These are phyloP conservation scores for Plutomurus gul DNA, from an alignment of 1,140 invertebrate species.

Conservation along the genomic window DNA sequence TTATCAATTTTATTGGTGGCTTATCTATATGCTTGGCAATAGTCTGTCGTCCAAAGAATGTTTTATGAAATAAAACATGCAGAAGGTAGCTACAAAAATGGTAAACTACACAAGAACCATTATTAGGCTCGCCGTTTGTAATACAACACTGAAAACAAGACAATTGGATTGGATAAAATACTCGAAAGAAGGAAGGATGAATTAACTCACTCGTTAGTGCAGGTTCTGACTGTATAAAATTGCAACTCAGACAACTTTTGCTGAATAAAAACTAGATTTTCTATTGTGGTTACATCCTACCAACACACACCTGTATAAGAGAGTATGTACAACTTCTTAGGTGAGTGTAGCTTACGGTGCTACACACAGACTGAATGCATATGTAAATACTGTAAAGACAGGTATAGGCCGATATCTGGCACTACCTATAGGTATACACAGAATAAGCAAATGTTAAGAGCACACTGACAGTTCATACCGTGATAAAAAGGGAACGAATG, in stretches of 20 bases:
- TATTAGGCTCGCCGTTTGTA: neutral
- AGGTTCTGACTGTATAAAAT: neutral
- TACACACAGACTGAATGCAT: too few relatives aligned
- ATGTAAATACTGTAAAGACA: too few relatives aligned
- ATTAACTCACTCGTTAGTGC: neutral
- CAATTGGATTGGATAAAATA: constrained; percentile 21
- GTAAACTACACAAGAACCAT: constrained; percentile 5
- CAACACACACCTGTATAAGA: too few relatives aligned
- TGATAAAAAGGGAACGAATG: too few relatives aligned
- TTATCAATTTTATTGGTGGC: constrained; percentile 16
- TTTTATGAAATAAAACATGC: constrained; percentile 10
- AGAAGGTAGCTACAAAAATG: neutral
- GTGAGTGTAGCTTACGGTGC: too few relatives aligned
- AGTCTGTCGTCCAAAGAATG: neutral
- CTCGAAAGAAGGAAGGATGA: neutral
- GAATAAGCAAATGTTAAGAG: too few relatives aligned
- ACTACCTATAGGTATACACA: too few relatives aligned
- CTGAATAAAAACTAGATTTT: too few relatives aligned
- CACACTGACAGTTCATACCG: too few relatives aligned
- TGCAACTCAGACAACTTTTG: neutral
- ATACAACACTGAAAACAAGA: neutral
- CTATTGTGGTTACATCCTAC: too few relatives aligned
- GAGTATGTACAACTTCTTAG: too few relatives aligned
- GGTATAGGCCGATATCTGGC: too few relatives aligned
- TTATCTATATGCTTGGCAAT: neutral